phyloP scores from a whole-genome alignment of 2,888 invertebrate species.

The Nycteola revayana region DNA sequence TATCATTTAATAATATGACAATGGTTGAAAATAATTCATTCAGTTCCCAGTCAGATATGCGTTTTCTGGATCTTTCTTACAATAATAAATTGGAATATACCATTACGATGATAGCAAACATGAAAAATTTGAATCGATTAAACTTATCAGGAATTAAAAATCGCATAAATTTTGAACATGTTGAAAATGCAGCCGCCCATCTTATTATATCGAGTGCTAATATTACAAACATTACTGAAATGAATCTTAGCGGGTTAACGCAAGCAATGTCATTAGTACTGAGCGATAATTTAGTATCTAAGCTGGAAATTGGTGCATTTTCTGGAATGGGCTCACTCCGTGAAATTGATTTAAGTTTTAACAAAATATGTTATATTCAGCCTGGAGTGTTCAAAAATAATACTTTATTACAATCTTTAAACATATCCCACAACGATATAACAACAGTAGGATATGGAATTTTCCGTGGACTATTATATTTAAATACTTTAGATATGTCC shows the following conservation, averaged over 20 bases:
- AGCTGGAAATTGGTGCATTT: constrained; percentile 41
- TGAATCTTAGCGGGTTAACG: constrained; percentile 38
- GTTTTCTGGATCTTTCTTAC: constrained; percentile 50
- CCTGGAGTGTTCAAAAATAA: constrained; percentile 57
- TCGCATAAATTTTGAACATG: constrained; percentile 33
- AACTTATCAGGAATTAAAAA: constrained; percentile 42
- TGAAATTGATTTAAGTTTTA: constrained; percentile 53
- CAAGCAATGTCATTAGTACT: constrained; percentile 38
- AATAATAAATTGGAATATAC: constrained; percentile 44
- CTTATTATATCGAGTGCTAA: constrained; percentile 42
- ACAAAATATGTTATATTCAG: constrained; percentile 51
- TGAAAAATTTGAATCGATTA: constrained; percentile 35
- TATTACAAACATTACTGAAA: constrained; percentile 36
- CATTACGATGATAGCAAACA: constrained; percentile 25
- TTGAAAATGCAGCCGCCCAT: constrained; percentile 18
- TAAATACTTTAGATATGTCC: constrained; percentile 53
- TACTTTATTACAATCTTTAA: constrained; percentile 37
- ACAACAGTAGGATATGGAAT: constrained; percentile 49
- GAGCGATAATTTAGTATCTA: constrained; percentile 43
- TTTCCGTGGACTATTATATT: constrained; percentile 46
- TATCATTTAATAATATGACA: constrained; percentile 46
- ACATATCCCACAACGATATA: constrained; percentile 57
- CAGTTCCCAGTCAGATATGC: constrained; percentile 35
- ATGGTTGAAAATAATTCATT: constrained; percentile 37
- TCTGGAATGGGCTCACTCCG: constrained; percentile 35